A percentile compares a stretch with the other conserved stretches of the same genome.
Conservation (phyloP, 2,113 vertebrate genomes). For the Trichomycterus rosablanca region DNA sequence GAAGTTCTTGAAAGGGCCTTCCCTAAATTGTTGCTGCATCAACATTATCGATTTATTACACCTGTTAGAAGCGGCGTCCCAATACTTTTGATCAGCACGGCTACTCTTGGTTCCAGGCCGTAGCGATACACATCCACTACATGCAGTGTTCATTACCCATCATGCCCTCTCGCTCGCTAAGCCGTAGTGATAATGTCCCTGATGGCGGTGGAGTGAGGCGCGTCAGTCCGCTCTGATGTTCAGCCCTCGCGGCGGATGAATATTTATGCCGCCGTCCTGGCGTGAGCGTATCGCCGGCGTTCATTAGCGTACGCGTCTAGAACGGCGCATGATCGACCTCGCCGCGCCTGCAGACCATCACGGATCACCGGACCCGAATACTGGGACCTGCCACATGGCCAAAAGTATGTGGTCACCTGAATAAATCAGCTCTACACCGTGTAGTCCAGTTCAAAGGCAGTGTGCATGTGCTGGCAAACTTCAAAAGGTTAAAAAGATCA, state of each 20-base stretch:
- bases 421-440: no score
- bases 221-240: constrained; percentile 21
- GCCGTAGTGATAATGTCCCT: constrained; percentile 7
- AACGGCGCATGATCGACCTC: constrained; percentile 5
- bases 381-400: no score
- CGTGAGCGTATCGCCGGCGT: background rate
- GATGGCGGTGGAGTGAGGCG: background rate
- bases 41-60: no score
- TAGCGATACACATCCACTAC: constrained; percentile 49
- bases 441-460: no score
- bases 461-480: no score
- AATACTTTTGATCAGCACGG: background rate
- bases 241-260: constrained; percentile 7
- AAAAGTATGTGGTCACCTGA: no score
- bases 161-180: constrained; percentile 15
- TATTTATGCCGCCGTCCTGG: constrained; percentile 22
- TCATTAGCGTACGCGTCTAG: constrained; percentile 11
- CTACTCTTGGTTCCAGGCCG: background rate
- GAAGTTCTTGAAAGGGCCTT: no score
- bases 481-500: no score
- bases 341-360: constrained; percentile 5
- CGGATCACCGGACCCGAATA: background rate
- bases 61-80: no score
- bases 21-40: no score
- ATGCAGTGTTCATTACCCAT: constrained; percentile 26